These are phyloP conservation scores for Clanis bilineata DNA, from an alignment of 2,888 invertebrate genomes.

Conservation along the genomic window DNA sequence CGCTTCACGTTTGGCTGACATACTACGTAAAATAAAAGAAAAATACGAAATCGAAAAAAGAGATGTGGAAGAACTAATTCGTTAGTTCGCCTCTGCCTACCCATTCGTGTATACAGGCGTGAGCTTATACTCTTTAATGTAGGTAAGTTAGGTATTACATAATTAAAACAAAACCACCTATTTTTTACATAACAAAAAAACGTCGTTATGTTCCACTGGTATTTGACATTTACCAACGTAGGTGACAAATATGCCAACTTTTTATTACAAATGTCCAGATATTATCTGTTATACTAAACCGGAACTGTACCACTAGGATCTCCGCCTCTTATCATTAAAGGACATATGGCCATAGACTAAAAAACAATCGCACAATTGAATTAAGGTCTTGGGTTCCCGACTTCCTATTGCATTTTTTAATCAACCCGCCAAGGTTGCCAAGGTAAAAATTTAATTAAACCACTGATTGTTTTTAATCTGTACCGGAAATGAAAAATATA, in stretches of 20 bases:
- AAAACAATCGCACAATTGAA: slow-evolving; percentile 6
- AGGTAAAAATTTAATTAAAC: slow-evolving; percentile 17
- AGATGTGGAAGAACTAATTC: too few relatives aligned
- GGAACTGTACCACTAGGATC: slow-evolving; percentile 20
- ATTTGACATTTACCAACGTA: not conserved
- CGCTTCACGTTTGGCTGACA: too few relatives aligned
- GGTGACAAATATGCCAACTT: slow-evolving; percentile 3
- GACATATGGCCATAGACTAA: slow-evolving; percentile 37
- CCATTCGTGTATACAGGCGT: too few relatives aligned
- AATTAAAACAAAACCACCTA: not conserved
- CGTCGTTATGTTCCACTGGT: not conserved
- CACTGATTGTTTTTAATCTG: slow-evolving; percentile 16
- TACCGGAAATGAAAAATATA: slow-evolving; percentile 16
- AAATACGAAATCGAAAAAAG: too few relatives aligned
- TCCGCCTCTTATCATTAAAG: slow-evolving; percentile 33
- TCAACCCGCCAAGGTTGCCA: slow-evolving; percentile 33
- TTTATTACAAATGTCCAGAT: slow-evolving; percentile 9
- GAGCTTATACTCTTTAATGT: too few relatives aligned
- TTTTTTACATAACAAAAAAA: not conserved
- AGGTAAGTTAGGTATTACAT: not conserved
- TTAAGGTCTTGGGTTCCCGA: slow-evolving; percentile 20
- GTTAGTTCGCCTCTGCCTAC: too few relatives aligned
- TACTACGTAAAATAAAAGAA: too few relatives aligned
- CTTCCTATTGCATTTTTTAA: slow-evolving; percentile 43
- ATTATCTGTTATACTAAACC: slow-evolving; percentile 3